Percentiles rank a stretch among this genome's conserved stretches.
Evolutionary conservation across 2,797 vertebrate genomes (phyloP).

Genomic region (Enoplosus armatus): DNA sequence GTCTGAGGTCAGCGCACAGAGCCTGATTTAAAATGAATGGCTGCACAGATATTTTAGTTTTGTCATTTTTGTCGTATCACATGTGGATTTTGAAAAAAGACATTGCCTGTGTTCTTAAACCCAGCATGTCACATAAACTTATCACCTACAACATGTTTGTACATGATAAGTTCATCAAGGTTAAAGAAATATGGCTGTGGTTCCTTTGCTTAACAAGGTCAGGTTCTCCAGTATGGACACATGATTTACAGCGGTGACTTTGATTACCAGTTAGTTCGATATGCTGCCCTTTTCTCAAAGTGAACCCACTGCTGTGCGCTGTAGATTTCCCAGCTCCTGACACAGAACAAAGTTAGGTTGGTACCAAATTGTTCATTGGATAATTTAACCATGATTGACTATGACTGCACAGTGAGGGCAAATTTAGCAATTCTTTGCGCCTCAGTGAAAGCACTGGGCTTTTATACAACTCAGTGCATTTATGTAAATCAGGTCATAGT

Average conservation of each 20-base stretch:
- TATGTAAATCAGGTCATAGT: constrained; percentile 23
- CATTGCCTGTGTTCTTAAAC: not conserved
- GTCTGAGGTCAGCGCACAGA: not conserved
- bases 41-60: not conserved
- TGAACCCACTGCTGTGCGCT: not conserved
- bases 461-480: constrained; percentile 26
- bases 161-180: constrained; percentile 64
- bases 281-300: not conserved
- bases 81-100: not conserved
- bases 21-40: not conserved
- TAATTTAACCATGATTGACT: not conserved
- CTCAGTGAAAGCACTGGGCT: constrained; percentile 3
- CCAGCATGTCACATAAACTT: not conserved
- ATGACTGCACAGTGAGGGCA: not conserved
- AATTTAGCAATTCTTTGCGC: constrained; percentile 1
- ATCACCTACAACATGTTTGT: constrained; percentile 51
- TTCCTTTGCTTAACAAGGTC: constrained; percentile 53
- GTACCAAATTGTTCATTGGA: not conserved
- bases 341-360: not conserved
- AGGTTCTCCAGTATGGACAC: not conserved
- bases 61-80: not conserved
- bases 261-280: not conserved
- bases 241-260: constrained; percentile 8
- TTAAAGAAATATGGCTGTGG: constrained; percentile 35
- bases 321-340: not conserved